Conservation (phyloP, 2,113 vertebrate species). For the Callocephalon fimbriatum region DNA sequence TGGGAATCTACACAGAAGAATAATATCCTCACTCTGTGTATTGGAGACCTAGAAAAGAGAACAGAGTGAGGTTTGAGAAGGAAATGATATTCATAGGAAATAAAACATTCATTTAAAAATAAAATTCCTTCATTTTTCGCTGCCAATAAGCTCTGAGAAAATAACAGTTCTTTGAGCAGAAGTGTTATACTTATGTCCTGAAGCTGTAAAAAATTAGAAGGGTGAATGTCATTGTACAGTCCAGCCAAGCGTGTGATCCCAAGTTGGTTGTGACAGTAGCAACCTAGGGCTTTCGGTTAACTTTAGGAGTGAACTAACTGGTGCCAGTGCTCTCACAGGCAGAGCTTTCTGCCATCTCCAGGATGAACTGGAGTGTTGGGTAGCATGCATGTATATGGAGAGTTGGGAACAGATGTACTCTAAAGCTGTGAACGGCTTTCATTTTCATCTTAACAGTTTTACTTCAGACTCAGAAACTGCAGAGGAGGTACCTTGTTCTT, state of each 20-base stretch:
- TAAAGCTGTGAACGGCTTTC: not conserved
- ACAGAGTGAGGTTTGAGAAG: not conserved
- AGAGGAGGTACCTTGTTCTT: not conserved
- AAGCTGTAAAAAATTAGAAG: slow-evolving; percentile 2
- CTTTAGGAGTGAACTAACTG: not conserved
- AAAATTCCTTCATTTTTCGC: not conserved
- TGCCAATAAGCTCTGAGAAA: not conserved
- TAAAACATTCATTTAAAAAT: not conserved
- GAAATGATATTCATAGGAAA: not conserved
- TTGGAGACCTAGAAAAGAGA: slow-evolving; percentile 4
- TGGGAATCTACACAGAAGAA: slow-evolving; percentile 24
- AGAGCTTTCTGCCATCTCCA: not conserved
- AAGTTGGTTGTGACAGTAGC: not conserved
- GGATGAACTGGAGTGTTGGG: not conserved
- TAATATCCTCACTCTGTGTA: not conserved
- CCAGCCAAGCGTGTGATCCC: fast-evolving
- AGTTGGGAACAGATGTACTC: not conserved
- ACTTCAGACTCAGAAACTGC: not conserved
- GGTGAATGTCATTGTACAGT: not conserved
- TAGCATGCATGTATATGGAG: not conserved
- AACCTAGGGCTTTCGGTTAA: not conserved
- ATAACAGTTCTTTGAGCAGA: not conserved
- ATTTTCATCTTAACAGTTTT: not conserved
- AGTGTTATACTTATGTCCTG: not conserved
- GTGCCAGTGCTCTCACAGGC: not conserved